Evolutionary conservation across 1,140 invertebrate genomes (phyloP), one percentile per base, ranked within the genome.

Genomic region (Drosophila ercepeae): DNA sequence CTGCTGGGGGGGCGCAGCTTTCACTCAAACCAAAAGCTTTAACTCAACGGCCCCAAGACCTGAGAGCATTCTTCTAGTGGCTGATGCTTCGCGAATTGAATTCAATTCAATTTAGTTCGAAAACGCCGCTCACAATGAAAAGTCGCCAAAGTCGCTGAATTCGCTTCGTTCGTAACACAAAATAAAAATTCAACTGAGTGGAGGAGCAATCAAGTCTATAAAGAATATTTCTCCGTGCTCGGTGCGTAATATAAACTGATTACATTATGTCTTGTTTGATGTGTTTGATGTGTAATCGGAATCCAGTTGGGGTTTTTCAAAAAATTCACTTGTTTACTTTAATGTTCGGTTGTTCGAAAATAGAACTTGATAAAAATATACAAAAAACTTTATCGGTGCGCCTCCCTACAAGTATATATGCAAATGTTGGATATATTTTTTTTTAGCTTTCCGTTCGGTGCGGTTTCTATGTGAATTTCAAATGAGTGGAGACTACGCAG

Each of bases 331-430:
- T 69, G 57, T 69, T 74, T 69, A 78, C 45, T 64, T 46, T n/a
- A 27, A 41, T n/a, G n/a, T n/a, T n/a, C n/a, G 32, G 21, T 8
- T 44, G 36, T 64, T 34, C 48, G 39, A 32, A 71, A 61, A 42
- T 72, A 72, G 81, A 83, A 75, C 75, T 72, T 72, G 75, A 83
- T 84, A 71, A 84, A 83, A 51, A 78, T 46, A 82, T 53, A 77
- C 59, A 71, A 32, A 48, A 61, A 73, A 65, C 58, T 54, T 64
- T 54, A 44, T 41, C 27, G 11, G 7, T n/a, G 57, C 27, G 63
- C 39, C 60, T 42, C 60, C n/a, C 55, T 25, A 9, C 11, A n/a
- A n/a, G n/a, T n/a, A n/a, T 67, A 67, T 67, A 68, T 68, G 61
- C 61, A 67, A 68, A 68, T 67, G 50, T 55, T 27, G 34, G 16